Conservation (phyloP, 2,113 vertebrate species). For the Columba janthina region DNA sequence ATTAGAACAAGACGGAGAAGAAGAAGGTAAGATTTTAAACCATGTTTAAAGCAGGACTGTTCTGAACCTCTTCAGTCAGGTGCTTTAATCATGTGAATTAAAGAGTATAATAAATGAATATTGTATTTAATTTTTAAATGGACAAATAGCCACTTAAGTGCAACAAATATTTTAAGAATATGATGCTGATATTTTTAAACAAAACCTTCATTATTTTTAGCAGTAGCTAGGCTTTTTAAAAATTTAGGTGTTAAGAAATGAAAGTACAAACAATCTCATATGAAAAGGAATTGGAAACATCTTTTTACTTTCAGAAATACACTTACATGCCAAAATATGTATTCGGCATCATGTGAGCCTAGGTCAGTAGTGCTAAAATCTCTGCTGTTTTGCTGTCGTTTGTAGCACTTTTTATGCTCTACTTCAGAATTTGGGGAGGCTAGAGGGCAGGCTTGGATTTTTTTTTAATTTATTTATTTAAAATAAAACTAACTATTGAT, state of each 20-base stretch:
- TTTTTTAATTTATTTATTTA: not conserved
- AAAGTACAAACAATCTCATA: not conserved
- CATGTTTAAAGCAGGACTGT: not conserved
- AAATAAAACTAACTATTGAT: not conserved
- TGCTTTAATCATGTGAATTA: not conserved
- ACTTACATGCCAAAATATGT: not conserved
- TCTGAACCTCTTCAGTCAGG: not conserved
- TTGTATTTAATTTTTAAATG: not conserved
- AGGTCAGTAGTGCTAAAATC: not conserved
- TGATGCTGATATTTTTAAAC: not conserved
- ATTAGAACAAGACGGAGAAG: constrained; percentile 69
- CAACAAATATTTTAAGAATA: not conserved
- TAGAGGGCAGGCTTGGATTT: not conserved
- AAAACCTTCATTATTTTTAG: not conserved
- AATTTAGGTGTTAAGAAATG: not conserved
- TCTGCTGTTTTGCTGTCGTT: not conserved
- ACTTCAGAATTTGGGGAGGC: not conserved
- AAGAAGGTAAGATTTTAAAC: constrained; percentile 79
- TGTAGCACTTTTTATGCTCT: not conserved
- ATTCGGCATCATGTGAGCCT: not conserved
- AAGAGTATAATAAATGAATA: not conserved
- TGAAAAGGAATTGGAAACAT: rapidly evolving
- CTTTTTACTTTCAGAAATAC: not conserved
- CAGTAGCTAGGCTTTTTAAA: not conserved
- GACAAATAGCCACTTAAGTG: not conserved